Evolutionary conservation across 2,797 vertebrate genomes (phyloP).

Genomic region (Falco concolor): DNA sequence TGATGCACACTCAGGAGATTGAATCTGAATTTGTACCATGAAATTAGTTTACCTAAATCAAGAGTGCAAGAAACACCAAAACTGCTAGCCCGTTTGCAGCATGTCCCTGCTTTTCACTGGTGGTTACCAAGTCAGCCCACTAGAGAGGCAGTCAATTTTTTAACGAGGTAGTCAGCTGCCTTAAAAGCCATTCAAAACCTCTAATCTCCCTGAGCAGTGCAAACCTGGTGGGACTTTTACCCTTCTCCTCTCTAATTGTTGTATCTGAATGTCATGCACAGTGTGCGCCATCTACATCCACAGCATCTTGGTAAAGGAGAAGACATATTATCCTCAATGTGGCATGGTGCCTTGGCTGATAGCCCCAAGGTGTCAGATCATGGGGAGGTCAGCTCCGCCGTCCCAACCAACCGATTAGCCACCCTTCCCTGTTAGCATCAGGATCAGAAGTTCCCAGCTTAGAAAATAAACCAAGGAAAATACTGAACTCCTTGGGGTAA

Average conservation of each 20-base stretch:
- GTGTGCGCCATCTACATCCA: not conserved
- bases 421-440: not conserved
- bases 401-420: not conserved
- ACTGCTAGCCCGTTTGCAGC: not conserved
- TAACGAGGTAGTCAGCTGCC: not conserved
- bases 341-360: not conserved
- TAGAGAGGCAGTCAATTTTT: not conserved
- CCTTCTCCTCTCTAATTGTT: not conserved
- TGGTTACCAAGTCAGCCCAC: not conserved
- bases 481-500: not conserved
- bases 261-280: not conserved
- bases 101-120: not conserved
- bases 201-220: not conserved
- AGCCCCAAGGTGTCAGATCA: not conserved
- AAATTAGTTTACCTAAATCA: not conserved
- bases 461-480: not conserved
- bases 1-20: not conserved
- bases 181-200: not conserved
- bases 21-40: not conserved
- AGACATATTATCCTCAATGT: not conserved
- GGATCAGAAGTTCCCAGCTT: not conserved
- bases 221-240: not conserved
- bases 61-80: not conserved
- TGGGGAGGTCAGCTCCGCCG: accelerated
- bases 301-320: not conserved